Conservation (phyloP, 2,113 vertebrate species). For the Peucedramus taeniatus region DNA sequence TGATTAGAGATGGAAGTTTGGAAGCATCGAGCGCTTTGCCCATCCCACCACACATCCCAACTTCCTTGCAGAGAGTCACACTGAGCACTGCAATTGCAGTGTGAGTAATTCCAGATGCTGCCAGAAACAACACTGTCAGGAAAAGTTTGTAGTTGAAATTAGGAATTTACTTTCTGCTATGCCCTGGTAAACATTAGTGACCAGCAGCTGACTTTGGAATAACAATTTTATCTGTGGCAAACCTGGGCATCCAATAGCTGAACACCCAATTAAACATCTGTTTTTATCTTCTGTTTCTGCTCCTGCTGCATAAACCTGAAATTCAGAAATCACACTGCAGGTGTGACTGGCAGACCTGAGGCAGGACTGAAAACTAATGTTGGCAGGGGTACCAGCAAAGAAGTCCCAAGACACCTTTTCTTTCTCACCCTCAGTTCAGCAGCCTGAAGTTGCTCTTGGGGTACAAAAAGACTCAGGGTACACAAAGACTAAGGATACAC, state of each 20-base stretch:
- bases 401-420: background rate
- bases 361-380: background rate
- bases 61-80: background rate
- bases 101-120: background rate
- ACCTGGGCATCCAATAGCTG: background rate
- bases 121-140: background rate
- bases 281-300: background rate
- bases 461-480: background rate
- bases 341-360: background rate
- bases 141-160: background rate
- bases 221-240: background rate
- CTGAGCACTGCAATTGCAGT: background rate
- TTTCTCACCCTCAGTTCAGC: background rate
- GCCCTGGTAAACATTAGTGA: background rate
- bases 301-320: background rate
- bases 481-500: background rate
- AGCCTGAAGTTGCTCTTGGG: background rate
- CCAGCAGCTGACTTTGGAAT: background rate
- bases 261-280: background rate
- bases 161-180: background rate
- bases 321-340: background rate
- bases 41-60: rapidly evolving
- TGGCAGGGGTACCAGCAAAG: background rate
- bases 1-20: background rate
- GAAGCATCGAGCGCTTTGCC: background rate